A percentile compares a stretch with the other conserved stretches of the same genome.
These are phyloP conservation scores for Sebastes cheni DNA, from an alignment of 2,797 vertebrate genomes.

Conservation along the genomic window DNA sequence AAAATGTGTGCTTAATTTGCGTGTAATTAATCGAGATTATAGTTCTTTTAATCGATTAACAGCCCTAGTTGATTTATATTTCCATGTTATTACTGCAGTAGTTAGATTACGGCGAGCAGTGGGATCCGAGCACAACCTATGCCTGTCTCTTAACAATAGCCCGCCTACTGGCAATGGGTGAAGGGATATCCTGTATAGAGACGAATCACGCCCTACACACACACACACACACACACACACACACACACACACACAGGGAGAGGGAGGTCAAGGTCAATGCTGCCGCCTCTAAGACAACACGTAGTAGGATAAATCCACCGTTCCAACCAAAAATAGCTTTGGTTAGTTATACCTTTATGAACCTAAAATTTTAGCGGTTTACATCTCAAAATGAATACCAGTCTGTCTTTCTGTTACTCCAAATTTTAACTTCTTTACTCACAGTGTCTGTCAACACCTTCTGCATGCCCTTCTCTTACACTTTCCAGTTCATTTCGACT, in stretches of 20 bases:
- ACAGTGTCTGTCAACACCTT: neutral
- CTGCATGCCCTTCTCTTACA: neutral
- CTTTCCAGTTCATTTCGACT: neutral
- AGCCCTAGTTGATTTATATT: constrained; percentile 9
- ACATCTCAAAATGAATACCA: neutral
- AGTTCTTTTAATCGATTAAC: no score
- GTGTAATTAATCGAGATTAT: no score
- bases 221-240: constrained; percentile 36
- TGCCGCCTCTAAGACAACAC: constrained; percentile 73
- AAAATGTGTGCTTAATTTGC: no score
- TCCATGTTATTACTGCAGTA: constrained; percentile 16
- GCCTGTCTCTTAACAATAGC: constrained; percentile 83
- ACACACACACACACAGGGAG: constrained; percentile 41
- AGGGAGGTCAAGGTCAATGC: constrained; percentile 79
- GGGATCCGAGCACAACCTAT: constrained; percentile 55
- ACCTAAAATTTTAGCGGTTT: neutral
- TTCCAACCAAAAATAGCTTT: constrained; percentile 18
- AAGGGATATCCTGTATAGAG: constrained; percentile 87
- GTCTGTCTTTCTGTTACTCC: neutral
- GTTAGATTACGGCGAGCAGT: constrained; percentile 37
- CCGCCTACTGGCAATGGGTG: constrained; percentile 76
- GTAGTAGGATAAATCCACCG: constrained; percentile 43
- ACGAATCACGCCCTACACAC: constrained; percentile 77
- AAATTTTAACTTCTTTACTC: neutral
- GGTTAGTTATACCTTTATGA: neutral